Evolutionary conservation across 2,113 vertebrate genomes (phyloP).

Genomic region (Isurus oxyrinchus): DNA sequence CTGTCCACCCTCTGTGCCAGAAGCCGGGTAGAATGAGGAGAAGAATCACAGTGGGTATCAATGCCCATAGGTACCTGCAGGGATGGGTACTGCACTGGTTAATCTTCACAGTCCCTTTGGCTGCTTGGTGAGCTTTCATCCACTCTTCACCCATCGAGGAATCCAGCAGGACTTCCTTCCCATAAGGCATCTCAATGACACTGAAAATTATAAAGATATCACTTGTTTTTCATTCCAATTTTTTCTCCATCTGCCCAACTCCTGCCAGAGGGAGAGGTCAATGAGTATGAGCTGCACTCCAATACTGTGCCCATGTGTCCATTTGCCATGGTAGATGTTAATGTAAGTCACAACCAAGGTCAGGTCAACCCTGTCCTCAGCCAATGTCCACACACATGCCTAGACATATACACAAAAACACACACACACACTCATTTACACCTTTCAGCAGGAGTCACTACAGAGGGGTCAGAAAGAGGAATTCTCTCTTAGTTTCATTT

Average conservation of each 20-base stretch:
- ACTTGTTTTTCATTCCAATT: not conserved
- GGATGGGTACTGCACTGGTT: not conserved
- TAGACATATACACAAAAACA: not conserved
- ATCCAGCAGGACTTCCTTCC: not conserved
- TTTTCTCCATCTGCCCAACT: not conserved
- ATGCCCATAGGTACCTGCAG: not conserved
- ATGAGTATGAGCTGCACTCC: not conserved
- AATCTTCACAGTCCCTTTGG: not conserved
- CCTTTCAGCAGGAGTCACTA: too few relatives aligned
- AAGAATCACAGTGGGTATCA: not conserved
- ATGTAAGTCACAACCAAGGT: not conserved
- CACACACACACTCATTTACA: not conserved
- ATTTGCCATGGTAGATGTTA: not conserved
- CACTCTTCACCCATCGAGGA: too few relatives aligned
- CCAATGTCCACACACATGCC: not conserved
- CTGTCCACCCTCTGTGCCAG: not conserved
- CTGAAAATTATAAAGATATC: not conserved
- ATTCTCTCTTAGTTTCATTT: too few relatives aligned
- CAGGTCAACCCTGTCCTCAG: not conserved
- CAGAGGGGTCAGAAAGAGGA: not conserved
- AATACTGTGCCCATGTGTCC: not conserved
- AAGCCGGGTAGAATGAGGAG: not conserved
- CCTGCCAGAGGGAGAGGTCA: not conserved
- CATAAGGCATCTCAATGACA: not conserved
- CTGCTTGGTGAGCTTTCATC: not conserved